These are phyloP conservation scores for Catostomus latipinnis DNA, from an alignment of 2,797 vertebrate genomes.

Conservation along the genomic window DNA sequence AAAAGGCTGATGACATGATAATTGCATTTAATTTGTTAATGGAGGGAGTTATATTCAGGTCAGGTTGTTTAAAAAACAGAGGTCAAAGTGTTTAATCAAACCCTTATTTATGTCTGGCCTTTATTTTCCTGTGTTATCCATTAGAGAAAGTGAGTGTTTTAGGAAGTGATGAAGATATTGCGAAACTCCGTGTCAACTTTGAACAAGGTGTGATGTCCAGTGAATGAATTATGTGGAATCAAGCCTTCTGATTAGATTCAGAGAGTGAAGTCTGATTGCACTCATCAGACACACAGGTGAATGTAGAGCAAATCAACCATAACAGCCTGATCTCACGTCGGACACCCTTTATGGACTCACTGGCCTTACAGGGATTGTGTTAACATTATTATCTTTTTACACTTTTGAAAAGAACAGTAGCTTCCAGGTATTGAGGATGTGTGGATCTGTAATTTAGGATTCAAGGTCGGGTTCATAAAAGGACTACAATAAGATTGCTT, in stretches of 20 bases:
- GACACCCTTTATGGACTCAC: background rate
- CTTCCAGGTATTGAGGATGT: slow-evolving; percentile 1
- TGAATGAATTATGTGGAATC: slow-evolving; percentile 3
- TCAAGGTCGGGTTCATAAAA: background rate
- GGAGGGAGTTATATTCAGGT: slow-evolving; percentile 65
- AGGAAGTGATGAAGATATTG: background rate
- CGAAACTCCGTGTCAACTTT: background rate
- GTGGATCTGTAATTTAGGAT: background rate
- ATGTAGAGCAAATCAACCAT: slow-evolving; percentile 11
- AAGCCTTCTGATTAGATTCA: slow-evolving; percentile 8
- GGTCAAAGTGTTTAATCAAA: slow-evolving; percentile 60
- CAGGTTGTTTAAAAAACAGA: slow-evolving; percentile 47
- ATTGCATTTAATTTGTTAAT: slow-evolving; percentile 75
- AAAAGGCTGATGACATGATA: slow-evolving; percentile 65
- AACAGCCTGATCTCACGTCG: background rate
- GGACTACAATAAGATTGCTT: background rate
- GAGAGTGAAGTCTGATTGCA: slow-evolving; percentile 18
- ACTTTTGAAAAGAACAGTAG: background rate
- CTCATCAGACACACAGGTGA: background rate
- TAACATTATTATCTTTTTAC: slow-evolving; percentile 9
- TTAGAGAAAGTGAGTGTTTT: slow-evolving; percentile 12
- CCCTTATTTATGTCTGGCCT: slow-evolving; percentile 51
- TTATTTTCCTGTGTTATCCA: slow-evolving; percentile 4
- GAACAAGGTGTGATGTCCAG: background rate
- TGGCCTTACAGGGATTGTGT: background rate